These are phyloP conservation scores for Cryptocheilus praepositus DNA, from an alignment of 2,888 invertebrate species.

Conservation along the genomic window DNA sequence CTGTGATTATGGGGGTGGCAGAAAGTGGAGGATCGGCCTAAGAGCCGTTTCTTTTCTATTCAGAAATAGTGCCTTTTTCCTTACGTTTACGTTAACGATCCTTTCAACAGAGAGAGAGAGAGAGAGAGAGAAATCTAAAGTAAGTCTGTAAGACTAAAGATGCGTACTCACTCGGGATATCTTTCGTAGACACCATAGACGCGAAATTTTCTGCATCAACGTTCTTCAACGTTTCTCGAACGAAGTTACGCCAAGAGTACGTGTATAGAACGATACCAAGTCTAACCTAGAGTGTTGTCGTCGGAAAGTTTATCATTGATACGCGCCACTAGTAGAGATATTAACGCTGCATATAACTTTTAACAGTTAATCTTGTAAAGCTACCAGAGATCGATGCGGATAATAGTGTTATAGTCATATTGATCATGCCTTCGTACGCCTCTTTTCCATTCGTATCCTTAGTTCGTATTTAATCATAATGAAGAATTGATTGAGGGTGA, in stretches of 20 bases:
- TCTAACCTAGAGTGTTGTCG: conserved; percentile 37
- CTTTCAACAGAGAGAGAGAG: conserved; percentile 1
- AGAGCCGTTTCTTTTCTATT: conserved; percentile 52
- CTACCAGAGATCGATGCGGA: conserved; percentile 37
- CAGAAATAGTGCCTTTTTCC: conserved; percentile 59
- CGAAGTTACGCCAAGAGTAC: conserved; percentile 53
- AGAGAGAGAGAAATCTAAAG: conserved; percentile 36
- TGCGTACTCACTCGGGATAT: conserved; percentile 37
- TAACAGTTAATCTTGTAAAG: conserved; percentile 43
- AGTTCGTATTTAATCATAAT: too few species aligned
- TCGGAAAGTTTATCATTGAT: conserved; percentile 48
- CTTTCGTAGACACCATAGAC: conserved; percentile 29
- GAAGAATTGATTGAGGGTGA: background rate
- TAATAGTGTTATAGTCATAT: conserved; percentile 35
- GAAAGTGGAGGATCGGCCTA: conserved; percentile 42
- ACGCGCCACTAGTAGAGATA: conserved; percentile 39
- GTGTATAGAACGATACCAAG: conserved; percentile 30
- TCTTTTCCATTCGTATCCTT: too few species aligned
- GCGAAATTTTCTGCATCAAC: conserved; percentile 32
- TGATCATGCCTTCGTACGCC: conserved; percentile 14
- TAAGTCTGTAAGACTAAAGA: conserved; percentile 39
- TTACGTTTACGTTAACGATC: conserved; percentile 46
- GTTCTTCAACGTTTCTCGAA: conserved; percentile 29
- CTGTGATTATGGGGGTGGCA: conserved; percentile 40
- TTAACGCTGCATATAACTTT: conserved; percentile 44